Conservation (phyloP, 1,140 invertebrate species). For the Drosophila melanogaster region Release_6_plus_ISO1_MT NC_004354.4:4473501-4474000, state of each 20-base stretch:
- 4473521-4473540: slow-evolving; percentile 44
- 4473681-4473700: neutral
- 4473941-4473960: slow-evolving; percentile 24
- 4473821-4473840: slow-evolving; percentile 60
- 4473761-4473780: slow-evolving; percentile 28
- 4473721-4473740: slow-evolving; percentile 36
- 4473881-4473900: slow-evolving; percentile 67
- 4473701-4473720: neutral
- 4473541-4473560: slow-evolving; percentile 34
- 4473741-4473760: slow-evolving; percentile 64
- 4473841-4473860: neutral
- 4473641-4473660: slow-evolving; percentile 79
- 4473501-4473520: slow-evolving; percentile 16
- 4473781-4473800: slow-evolving; percentile 76
- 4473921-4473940: slow-evolving; percentile 17
- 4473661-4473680: slow-evolving; percentile 75
- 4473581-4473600: neutral
- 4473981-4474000: slow-evolving; percentile 30
- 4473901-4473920: slow-evolving; percentile 78
- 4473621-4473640: slow-evolving; percentile 36
- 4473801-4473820: slow-evolving; percentile 82
- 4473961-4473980: slow-evolving; percentile 56
- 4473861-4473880: slow-evolving; percentile 69
- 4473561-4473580: slow-evolving; percentile 24
- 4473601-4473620: neutral